A percentile compares a stretch with the other conserved stretches of the same genome.
Evolutionary conservation across 2,888 invertebrate genomes (phyloP).

Genomic region (Drosophila melanosoma): DNA sequence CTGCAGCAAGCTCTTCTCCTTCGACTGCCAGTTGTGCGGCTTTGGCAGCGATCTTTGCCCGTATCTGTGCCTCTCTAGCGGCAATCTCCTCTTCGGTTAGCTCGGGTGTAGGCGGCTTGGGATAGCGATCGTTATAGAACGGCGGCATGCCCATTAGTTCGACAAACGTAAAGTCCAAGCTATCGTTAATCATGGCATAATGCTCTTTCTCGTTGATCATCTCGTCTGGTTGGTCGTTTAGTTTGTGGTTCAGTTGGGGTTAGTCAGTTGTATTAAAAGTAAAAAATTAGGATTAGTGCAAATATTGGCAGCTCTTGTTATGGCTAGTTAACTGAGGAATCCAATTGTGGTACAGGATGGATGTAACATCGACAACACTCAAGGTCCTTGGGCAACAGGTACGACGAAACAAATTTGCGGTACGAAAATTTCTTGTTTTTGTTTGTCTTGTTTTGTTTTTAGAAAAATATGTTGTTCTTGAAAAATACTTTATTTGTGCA

Average conservation of each 20-base stretch:
- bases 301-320: constrained; percentile 35
- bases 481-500: constrained; percentile 84
- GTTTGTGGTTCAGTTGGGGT: constrained; percentile 34
- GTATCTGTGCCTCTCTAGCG: constrained; percentile 74
- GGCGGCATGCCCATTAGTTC: constrained; percentile 89
- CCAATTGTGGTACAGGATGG: constrained; percentile 20
- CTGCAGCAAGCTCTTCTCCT: constrained; percentile 48
- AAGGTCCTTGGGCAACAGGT: constrained; percentile 4
- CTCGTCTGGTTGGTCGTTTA: constrained; percentile 87
- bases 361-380: constrained; percentile 24
- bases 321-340: constrained; percentile 43
- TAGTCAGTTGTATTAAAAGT: constrained; percentile 49
- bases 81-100: constrained; percentile 83
- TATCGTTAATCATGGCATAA: constrained; percentile 96
- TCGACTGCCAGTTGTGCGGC: constrained; percentile 49
- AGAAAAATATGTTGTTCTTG: constrained; percentile 44
- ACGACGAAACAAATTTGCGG: constrained; percentile 8
- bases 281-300: constrained; percentile 60
- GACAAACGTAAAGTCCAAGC: constrained; percentile 96
- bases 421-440: background rate
- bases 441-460: constrained; percentile 2
- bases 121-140: constrained; percentile 84
- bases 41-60: constrained; percentile 51
- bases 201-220: constrained; percentile 94
- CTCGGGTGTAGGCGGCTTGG: constrained; percentile 85